Evolutionary conservation across 2,888 invertebrate genomes (phyloP).

Genomic region (Harpagoxenus sublaevis): DNA sequence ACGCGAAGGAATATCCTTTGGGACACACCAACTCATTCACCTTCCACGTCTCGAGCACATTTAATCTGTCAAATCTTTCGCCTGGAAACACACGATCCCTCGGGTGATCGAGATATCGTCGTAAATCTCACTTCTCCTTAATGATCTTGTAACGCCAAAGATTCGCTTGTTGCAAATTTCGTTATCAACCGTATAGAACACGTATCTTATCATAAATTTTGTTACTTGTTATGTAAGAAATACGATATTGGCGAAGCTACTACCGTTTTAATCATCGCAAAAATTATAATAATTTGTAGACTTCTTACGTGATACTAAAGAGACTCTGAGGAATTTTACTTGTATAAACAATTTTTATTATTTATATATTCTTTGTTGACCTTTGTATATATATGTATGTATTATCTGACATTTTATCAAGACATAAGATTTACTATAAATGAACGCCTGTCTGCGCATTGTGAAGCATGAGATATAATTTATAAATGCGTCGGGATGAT

Average conservation of each 20-base stretch:
- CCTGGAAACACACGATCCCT: not conserved
- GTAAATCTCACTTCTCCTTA: not conserved
- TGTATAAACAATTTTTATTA: conserved; percentile 13
- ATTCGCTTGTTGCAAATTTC: not conserved
- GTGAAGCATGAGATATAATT: not conserved
- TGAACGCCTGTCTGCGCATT: conserved; percentile 28
- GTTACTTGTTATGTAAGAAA: conserved; percentile 14
- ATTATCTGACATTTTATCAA: conserved; percentile 23
- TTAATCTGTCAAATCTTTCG: conserved; percentile 32
- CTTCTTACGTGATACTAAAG: not conserved
- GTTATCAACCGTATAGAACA: not conserved
- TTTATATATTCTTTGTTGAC: conserved; percentile 29
- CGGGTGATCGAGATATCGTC: not conserved
- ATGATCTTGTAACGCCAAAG: conserved; percentile 35
- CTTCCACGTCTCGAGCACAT: not conserved
- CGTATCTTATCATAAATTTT: not conserved
- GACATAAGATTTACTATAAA: conserved; percentile 46
- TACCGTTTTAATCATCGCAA: not conserved
- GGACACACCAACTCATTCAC: not conserved
- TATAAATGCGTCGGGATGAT: not conserved
- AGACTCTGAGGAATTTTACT: conserved; percentile 9
- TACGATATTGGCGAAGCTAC: not conserved
- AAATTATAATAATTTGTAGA: not conserved
- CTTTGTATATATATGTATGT: not conserved
- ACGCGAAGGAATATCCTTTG: not conserved